phyloP scores from a whole-genome alignment of 2,888 invertebrate genomes.

The Lathronympha strigana region DNA sequence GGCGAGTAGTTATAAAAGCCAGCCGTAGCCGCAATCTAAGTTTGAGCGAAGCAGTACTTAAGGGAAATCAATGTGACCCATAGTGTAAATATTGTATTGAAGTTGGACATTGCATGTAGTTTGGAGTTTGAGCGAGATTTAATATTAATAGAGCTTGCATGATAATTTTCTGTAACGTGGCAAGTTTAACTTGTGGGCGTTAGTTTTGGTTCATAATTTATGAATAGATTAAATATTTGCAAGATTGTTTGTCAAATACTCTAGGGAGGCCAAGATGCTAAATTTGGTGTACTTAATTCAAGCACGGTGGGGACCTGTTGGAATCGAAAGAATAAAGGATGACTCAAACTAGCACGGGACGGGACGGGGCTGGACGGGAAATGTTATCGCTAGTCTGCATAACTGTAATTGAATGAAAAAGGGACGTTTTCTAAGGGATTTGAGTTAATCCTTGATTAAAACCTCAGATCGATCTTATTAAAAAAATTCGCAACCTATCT shows the following conservation, averaged over 20 bases:
- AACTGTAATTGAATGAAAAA: conserved; percentile 29
- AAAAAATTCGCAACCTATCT: not conserved
- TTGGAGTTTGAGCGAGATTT: conserved; percentile 1
- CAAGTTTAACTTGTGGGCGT: too few relatives aligned
- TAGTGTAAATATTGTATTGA: conserved; percentile 22
- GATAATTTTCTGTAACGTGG: not conserved
- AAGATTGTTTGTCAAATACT: too few relatives aligned
- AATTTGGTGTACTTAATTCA: too few relatives aligned
- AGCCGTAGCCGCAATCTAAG: conserved; percentile 50
- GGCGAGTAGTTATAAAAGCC: not conserved
- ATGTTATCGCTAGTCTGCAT: conserved; percentile 19
- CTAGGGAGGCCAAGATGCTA: too few relatives aligned
- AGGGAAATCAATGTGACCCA: conserved; percentile 52
- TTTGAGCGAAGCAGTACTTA: conserved; percentile 47
- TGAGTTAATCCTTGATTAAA: conserved; percentile 6
- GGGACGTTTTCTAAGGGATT: conserved; percentile 24
- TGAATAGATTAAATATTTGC: too few relatives aligned
- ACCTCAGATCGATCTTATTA: conserved; percentile 19
- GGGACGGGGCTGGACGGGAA: too few relatives aligned
- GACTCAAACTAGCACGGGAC: too few relatives aligned
- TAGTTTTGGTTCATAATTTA: too few relatives aligned
- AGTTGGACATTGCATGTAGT: conserved; percentile 23
- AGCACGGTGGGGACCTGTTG: too few relatives aligned
- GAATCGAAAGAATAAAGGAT: too few relatives aligned
- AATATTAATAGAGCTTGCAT: conserved; percentile 20